phyloP scores from a whole-genome alignment of 1,140 invertebrate species.

The Venustaconcha ellipsiformis region DNA sequence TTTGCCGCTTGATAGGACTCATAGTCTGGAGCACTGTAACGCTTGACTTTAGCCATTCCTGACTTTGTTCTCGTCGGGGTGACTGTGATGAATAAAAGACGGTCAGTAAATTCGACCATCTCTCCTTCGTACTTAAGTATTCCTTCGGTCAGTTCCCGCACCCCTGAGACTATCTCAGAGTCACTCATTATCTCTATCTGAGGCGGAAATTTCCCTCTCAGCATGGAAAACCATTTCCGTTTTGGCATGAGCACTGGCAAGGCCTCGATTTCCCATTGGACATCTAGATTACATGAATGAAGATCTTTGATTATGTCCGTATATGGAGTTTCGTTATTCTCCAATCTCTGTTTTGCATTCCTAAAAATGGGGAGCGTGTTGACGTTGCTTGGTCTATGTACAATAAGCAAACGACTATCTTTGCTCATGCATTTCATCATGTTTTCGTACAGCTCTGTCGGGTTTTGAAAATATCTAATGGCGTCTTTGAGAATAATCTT shows the following conservation, averaged over 20 bases:
- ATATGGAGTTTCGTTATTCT: constrained; percentile 59
- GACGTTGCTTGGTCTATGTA: constrained; percentile 54
- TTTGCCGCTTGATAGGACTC: constrained; percentile 35
- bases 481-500: constrained; percentile 60
- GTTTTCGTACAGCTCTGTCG: constrained; percentile 51
- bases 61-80: constrained; percentile 36
- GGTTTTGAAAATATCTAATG: constrained; percentile 55
- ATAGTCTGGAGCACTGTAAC: constrained; percentile 41
- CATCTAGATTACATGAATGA: constrained; percentile 54
- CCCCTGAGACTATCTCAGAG: constrained; percentile 54
- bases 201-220: constrained; percentile 61
- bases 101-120: constrained; percentile 56
- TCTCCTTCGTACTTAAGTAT: constrained; percentile 64
- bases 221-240: constrained; percentile 63
- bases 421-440: constrained; percentile 46
- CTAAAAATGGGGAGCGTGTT: constrained; percentile 57
- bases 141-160: constrained; percentile 64
- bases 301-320: constrained; percentile 59
- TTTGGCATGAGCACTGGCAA: constrained; percentile 61
- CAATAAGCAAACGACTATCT: constrained; percentile 54
- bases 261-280: constrained; percentile 64
- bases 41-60: constrained; percentile 46
- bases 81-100: constrained; percentile 62
- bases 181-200: constrained; percentile 60
- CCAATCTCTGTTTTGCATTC: constrained; percentile 52